phyloP scores from a whole-genome alignment of 2,888 invertebrate genomes.

The Spisula solida region DNA sequence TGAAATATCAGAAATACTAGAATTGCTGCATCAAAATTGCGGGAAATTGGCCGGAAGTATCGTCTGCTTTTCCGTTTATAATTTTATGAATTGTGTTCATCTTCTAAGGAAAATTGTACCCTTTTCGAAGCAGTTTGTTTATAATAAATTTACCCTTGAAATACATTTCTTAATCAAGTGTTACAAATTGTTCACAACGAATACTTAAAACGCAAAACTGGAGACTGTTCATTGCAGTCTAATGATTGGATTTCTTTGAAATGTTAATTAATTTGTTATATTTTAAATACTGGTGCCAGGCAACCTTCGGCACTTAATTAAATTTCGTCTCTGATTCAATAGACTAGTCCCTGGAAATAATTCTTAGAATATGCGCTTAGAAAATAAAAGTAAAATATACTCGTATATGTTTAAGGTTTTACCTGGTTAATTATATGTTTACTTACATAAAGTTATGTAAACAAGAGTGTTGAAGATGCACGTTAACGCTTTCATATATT shows the following conservation, averaged over 20 bases:
- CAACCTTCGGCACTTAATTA: background rate
- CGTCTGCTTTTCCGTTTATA: slow-evolving; percentile 1
- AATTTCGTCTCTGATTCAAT: background rate
- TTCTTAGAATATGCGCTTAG: background rate
- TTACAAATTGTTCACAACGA: background rate
- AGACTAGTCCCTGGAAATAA: background rate
- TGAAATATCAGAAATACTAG: background rate
- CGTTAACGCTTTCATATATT: too few species aligned
- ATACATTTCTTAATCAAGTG: background rate
- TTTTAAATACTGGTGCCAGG: background rate
- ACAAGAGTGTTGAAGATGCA: too few species aligned
- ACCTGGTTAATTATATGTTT: too few species aligned
- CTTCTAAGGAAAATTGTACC: background rate
- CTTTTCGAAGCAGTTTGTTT: background rate
- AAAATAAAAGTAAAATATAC: too few species aligned
- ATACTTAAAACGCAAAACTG: background rate
- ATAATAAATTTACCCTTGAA: background rate
- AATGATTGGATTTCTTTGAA: background rate
- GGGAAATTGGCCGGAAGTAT: background rate
- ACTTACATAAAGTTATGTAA: too few species aligned
- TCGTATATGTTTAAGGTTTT: too few species aligned
- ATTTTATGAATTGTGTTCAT: background rate
- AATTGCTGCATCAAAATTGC: background rate
- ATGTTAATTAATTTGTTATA: background rate
- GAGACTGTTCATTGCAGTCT: background rate